Evolutionary conservation across 1,140 invertebrate species (phyloP).

Genomic region (Harlomillsia oculata): DNA sequence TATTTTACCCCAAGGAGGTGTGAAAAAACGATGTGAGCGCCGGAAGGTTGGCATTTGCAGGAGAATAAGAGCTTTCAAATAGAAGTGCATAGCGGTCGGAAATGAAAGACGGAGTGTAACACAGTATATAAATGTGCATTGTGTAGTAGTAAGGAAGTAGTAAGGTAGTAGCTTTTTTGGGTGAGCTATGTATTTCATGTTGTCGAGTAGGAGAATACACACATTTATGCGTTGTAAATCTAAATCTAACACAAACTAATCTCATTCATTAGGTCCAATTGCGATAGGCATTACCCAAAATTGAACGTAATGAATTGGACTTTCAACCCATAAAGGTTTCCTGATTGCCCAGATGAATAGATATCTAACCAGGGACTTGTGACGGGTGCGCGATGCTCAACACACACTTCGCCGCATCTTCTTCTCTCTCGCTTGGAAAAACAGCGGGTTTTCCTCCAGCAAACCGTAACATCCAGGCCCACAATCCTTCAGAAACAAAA

Average conservation of each 20-base stretch:
- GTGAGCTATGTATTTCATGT: conserved; percentile 11
- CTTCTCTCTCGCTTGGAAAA: neutral
- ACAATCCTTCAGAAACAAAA: neutral
- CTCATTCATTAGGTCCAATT: conserved; percentile 37
- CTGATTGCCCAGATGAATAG: conserved; percentile 36
- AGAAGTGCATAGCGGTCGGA: too few species aligned
- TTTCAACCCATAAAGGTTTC: conserved; percentile 36
- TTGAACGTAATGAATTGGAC: conserved; percentile 37
- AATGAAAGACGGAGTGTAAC: too few species aligned
- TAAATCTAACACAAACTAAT: conserved; percentile 37
- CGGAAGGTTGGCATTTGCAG: too few species aligned
- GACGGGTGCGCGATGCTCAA: conserved; percentile 13
- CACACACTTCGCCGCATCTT: conserved; percentile 7
- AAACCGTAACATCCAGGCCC: too few species aligned
- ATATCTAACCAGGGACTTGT: conserved; percentile 32
- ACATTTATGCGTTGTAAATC: conserved; percentile 36
- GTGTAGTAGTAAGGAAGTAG: too few species aligned
- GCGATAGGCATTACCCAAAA: conserved; percentile 36
- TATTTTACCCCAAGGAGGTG: conserved; percentile 19
- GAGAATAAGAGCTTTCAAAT: too few species aligned
- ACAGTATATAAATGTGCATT: too few species aligned
- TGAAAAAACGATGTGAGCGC: too few species aligned
- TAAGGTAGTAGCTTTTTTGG: neutral
- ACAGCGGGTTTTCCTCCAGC: neutral
- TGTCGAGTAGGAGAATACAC: too few species aligned